A percentile compares a stretch with the other conserved stretches of the same genome.
These are phyloP conservation scores for Molossus alvarezi DNA, from an alignment of 2,797 vertebrate species.

Conservation along the genomic window DNA sequence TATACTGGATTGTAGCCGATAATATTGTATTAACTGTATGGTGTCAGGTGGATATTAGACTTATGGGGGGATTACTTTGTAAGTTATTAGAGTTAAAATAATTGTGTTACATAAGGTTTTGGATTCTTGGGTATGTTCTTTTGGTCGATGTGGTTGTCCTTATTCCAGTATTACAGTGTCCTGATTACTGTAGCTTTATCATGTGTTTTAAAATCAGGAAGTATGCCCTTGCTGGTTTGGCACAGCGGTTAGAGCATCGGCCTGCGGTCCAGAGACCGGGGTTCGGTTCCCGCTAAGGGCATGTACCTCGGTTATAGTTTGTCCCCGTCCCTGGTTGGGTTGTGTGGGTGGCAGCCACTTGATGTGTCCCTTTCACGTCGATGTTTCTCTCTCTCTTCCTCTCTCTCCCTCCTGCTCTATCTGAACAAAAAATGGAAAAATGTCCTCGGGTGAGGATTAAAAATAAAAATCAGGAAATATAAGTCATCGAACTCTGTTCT, in stretches of 20 bases:
- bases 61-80: not conserved
- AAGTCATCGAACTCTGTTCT: not conserved
- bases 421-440: too few relatives aligned
- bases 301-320: too few relatives aligned
- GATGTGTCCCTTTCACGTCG: too few relatives aligned
- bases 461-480: not conserved
- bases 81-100: not conserved
- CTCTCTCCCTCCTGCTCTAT: too few relatives aligned
- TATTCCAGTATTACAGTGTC: not conserved
- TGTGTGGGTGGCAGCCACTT: too few relatives aligned
- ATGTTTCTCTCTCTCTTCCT: too few relatives aligned
- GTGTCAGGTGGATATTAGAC: not conserved
- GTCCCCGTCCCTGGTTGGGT: too few relatives aligned
- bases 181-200: slow-evolving; percentile 6
- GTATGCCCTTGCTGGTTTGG: too few relatives aligned
- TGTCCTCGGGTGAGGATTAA: too few relatives aligned
- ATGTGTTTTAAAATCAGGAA: slow-evolving; percentile 27
- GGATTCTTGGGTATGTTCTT: not conserved
- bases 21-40: not conserved
- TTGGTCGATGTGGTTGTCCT: not conserved
- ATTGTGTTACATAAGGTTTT: not conserved
- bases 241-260: too few relatives aligned
- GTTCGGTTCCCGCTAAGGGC: too few relatives aligned
- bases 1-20: not conserved
- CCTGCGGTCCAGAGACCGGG: too few relatives aligned